Conservation (phyloP, 2,113 vertebrate species). For the Haliaeetus leucogaster region DNA sequence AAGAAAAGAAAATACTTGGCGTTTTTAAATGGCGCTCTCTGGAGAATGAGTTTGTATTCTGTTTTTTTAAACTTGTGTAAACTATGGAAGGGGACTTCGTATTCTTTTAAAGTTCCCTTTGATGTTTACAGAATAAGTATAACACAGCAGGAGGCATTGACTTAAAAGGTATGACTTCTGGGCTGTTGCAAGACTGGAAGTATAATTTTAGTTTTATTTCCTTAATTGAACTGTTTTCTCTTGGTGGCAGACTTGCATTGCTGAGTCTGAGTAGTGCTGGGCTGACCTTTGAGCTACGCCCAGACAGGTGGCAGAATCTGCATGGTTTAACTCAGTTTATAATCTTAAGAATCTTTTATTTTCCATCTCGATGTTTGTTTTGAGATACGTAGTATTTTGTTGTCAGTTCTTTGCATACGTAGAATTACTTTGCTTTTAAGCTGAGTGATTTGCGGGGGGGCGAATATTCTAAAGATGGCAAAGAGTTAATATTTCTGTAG, state of each 20-base stretch:
- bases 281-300: background rate
- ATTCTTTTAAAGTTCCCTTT: background rate
- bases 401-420: background rate
- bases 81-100: background rate
- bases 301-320: background rate
- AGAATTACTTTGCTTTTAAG: background rate
- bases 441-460: background rate
- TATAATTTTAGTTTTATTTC: background rate
- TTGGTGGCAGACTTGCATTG: background rate
- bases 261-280: background rate
- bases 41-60: background rate
- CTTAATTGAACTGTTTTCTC: background rate
- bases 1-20: background rate
- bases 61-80: background rate
- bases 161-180: background rate
- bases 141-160: background rate
- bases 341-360: background rate
- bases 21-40: background rate
- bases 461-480: background rate
- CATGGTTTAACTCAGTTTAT: background rate
- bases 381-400: background rate
- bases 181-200: background rate
- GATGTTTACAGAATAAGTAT: background rate
- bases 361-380: background rate
- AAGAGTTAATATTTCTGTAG: background rate